Evolutionary conservation across 2,797 vertebrate species (phyloP).

Genomic region (Neopelma chrysocephalum): DNA sequence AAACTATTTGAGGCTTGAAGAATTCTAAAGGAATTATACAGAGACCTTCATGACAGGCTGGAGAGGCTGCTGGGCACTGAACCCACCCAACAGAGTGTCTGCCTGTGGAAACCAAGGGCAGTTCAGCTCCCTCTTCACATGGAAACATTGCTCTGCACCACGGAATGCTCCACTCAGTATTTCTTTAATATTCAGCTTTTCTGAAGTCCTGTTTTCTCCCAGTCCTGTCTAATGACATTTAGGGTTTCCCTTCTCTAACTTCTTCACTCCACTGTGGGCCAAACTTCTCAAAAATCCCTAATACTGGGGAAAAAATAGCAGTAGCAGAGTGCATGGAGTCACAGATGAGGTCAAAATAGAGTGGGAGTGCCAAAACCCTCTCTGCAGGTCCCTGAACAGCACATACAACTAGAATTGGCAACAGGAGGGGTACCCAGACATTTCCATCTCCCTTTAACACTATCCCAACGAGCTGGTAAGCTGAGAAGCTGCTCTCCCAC

Average conservation of each 20-base stretch:
- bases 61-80: neutral
- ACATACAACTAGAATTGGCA: rapidly evolving
- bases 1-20: neutral
- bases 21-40: neutral
- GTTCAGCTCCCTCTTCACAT: neutral
- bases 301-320: neutral
- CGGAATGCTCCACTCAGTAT: neutral
- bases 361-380: no score
- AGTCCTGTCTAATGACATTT: rapidly evolving
- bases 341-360: neutral
- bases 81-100: neutral
- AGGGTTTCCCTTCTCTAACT: neutral
- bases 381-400: rapidly evolving
- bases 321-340: neutral
- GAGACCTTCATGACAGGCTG: neutral
- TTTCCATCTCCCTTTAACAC: neutral
- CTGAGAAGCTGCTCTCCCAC: constrained; percentile 1
- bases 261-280: rapidly evolving
- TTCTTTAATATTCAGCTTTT: neutral
- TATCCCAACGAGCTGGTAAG: neutral
- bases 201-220: neutral
- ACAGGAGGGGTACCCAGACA: neutral
- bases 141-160: neutral
- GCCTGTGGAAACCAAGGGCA: neutral
- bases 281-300: neutral